Evolutionary conservation across 2,888 invertebrate species (phyloP), one percentile per base, ranked within the genome.

Genomic region (Thysanoteuthis rhombus): DNA sequence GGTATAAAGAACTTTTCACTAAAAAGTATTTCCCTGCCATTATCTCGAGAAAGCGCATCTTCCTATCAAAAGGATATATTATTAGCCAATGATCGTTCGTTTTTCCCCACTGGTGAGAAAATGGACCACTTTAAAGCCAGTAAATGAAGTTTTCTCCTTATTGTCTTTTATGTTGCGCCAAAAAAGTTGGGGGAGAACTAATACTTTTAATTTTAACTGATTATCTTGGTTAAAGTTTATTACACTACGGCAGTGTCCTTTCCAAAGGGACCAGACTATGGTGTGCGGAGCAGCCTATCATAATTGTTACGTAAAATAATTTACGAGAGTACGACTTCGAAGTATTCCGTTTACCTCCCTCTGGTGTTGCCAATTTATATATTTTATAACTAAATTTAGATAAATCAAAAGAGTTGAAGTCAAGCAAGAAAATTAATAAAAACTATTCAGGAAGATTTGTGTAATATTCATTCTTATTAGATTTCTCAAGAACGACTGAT

Each of bases 21-120:
- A 75, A 75, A 75, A 75, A n/a, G 75, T 75, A 75, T 75, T 75
- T n/a, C n/a, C n/a, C 75, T 75, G 75, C 75, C n/a, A 75, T 75
- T 75, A 75, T 75, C 75, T 75, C 75, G n/a, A 75, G 75, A 75
- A 75, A 75, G 75, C 75, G n/a, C 75, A 75, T 75, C 75, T 75
- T 75, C 75, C 75, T 75, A 75, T 75, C 75, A 75, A 75, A 75
- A 75, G 75, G n/a, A 75, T n/a, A 75, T 75, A 75, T 75, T 75
- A 75, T 75, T 75, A 75, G n/a, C 75, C 75, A 36, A 75, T 75
- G 16, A 75, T 75, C 75, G 75, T n/a, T 36, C 16, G 75, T 0
- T 75, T 75, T 75, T 75, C 16, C 6, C 75, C 2, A 75, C 19
- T n/a, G n/a, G n/a, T 75, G n/a, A 75, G 75, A 75, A 75, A n/a